These are phyloP conservation scores for Syngnathus floridae DNA, from an alignment of 2,113 vertebrate species.

Conservation along the genomic window DNA sequence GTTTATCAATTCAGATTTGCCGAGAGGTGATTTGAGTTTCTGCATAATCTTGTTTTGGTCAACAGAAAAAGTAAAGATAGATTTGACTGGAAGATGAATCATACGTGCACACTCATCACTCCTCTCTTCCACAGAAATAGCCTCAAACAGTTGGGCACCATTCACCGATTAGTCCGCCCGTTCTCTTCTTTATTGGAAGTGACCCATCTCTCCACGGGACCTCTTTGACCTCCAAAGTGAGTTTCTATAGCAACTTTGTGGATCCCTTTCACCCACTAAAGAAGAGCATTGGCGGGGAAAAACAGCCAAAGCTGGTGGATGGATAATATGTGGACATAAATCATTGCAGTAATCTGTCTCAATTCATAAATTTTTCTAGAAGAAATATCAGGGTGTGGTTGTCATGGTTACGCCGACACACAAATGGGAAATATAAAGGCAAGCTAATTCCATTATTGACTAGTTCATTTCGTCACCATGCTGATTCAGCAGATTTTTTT, in stretches of 20 bases:
- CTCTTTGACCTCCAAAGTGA: slow-evolving; percentile 8
- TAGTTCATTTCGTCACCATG: not conserved
- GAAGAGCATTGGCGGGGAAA: not conserved
- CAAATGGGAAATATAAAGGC: too few species aligned
- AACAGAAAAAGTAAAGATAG: slow-evolving; percentile 1
- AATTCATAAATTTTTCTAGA: too few species aligned
- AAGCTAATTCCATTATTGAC: not conserved
- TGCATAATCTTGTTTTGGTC: not conserved
- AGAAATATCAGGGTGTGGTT: too few species aligned
- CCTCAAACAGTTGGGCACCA: slow-evolving; percentile 1
- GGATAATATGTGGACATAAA: not conserved
- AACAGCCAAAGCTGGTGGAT: not conserved
- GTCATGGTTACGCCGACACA: too few species aligned
- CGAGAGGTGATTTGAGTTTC: too few species aligned
- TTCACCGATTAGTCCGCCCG: slow-evolving; percentile 5
- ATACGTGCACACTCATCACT: slow-evolving; percentile 5
- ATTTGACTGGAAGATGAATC: slow-evolving; percentile 11
- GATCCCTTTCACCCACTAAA: slow-evolving; percentile 23
- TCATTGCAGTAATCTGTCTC: not conserved
- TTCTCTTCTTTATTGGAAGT: slow-evolving; percentile 7
- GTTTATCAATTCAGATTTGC: not conserved
- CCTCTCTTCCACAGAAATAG: slow-evolving; percentile 8
- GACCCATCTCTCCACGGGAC: slow-evolving; percentile 24
- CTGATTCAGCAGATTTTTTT: not conserved
- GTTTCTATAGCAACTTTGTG: slow-evolving; percentile 16